Conservation (phyloP, 2,888 invertebrate species). For the Sphinx pinastri region DNA sequence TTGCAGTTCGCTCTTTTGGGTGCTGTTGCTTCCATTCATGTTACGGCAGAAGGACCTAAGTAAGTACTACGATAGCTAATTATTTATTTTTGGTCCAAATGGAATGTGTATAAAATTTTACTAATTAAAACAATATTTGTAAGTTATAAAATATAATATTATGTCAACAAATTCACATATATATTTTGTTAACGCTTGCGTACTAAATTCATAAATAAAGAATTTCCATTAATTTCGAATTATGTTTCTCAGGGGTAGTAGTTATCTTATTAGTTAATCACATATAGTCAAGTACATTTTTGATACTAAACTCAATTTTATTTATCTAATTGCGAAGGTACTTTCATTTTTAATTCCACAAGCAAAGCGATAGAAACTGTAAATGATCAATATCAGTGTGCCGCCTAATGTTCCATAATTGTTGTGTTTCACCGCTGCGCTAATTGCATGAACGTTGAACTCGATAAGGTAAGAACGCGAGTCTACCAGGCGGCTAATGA, state of each 20-base stretch:
- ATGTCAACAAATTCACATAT: neutral
- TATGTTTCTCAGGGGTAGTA: neutral
- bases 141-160: neutral
- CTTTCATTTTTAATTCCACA: constrained; percentile 34
- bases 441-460: constrained; percentile 58
- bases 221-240: neutral
- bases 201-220: neutral
- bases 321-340: constrained; percentile 35
- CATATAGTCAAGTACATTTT: neutral
- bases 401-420: constrained; percentile 62
- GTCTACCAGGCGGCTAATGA: constrained; percentile 55
- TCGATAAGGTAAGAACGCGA: constrained; percentile 24
- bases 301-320: neutral
- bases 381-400: constrained; percentile 63
- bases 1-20: constrained; percentile 81
- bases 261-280: too few relatives aligned
- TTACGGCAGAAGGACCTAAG: constrained; percentile 76
- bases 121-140: too few relatives aligned
- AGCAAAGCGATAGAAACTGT: constrained; percentile 59
- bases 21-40: constrained; percentile 67
- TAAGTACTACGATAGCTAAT: constrained; percentile 51
- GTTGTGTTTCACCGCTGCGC: constrained; percentile 63
- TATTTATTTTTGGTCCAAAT: too few relatives aligned
- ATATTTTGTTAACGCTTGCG: constrained; percentile 1
- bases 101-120: too few relatives aligned